phyloP scores from a whole-genome alignment of 2,797 vertebrate species.

The Tenualosa thibaudeaui region DNA sequence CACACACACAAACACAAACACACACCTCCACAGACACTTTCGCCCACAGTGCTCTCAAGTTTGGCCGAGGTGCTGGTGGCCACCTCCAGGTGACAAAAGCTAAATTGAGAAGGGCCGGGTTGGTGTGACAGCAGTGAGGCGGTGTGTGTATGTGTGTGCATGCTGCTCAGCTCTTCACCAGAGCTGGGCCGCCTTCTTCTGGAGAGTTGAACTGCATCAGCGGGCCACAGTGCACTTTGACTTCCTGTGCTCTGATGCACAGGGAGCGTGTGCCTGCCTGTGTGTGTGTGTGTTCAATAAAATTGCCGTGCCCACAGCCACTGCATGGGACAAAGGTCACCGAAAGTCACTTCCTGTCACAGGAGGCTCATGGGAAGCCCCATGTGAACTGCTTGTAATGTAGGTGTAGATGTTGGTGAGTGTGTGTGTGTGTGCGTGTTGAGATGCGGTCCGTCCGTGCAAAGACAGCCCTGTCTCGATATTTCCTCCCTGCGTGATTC shows the following conservation, averaged over 20 bases:
- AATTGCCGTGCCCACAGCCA: slow-evolving; percentile 21
- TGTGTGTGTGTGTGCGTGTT: slow-evolving; percentile 31
- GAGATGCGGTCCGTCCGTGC: slow-evolving; percentile 27
- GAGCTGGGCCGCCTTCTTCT: not conserved
- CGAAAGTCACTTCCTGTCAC: slow-evolving; percentile 53
- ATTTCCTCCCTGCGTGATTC: slow-evolving; percentile 51
- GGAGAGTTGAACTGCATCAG: not conserved
- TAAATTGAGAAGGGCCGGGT: not conserved
- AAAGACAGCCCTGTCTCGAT: not conserved
- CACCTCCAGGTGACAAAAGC: not conserved
- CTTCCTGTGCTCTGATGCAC: not conserved
- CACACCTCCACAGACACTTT: not conserved
- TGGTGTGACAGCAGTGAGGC: not conserved
- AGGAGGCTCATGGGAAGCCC: slow-evolving; percentile 40
- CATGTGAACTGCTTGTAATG: slow-evolving; percentile 33
- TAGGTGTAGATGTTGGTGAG: not conserved
- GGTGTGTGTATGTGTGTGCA: not conserved
- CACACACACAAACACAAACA: not conserved
- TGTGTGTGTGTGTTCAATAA: not conserved
- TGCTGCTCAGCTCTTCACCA: not conserved
- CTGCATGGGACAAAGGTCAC: slow-evolving; percentile 41
- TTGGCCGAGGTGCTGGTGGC: not conserved
- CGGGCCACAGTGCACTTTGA: not conserved
- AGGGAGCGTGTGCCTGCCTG: not conserved
- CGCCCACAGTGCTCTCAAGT: slow-evolving; percentile 14